phyloP scores from a whole-genome alignment of 2,888 invertebrate genomes.

The Trisateles emortualis region DNA sequence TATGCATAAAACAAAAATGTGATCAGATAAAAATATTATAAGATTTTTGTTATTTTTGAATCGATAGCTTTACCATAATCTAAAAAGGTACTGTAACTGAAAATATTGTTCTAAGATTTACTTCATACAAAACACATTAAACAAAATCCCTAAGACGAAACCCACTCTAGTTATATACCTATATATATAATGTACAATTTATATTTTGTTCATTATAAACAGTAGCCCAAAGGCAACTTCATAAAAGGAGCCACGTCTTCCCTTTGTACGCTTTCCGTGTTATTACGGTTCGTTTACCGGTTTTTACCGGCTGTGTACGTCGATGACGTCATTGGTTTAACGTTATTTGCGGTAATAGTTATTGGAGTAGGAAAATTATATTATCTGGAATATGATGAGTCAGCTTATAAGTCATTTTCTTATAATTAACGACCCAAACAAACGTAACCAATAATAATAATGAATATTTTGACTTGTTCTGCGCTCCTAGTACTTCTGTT shows the following conservation, averaged over 20 bases:
- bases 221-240: slow-evolving; percentile 51
- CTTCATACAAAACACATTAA: slow-evolving; percentile 9
- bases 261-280: slow-evolving; percentile 42
- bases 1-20: too few species aligned
- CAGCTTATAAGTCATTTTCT: too few species aligned
- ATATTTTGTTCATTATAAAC: slow-evolving; percentile 55
- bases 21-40: too few species aligned
- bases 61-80: too few species aligned
- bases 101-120: not conserved
- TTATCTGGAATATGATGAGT: too few species aligned
- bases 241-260: slow-evolving; percentile 45
- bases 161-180: slow-evolving; percentile 14
- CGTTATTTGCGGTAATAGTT: slow-evolving; percentile 5
- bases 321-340: slow-evolving; percentile 38
- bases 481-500: too few species aligned
- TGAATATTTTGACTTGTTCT: too few species aligned
- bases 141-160: slow-evolving; percentile 16
- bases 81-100: too few species aligned
- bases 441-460: too few species aligned
- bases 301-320: slow-evolving; percentile 28
- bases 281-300: slow-evolving; percentile 53
- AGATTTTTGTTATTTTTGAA: too few species aligned
- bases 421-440: too few species aligned
- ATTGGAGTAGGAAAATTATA: not conserved
- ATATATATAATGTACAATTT: slow-evolving; percentile 32